Conservation (phyloP, 2,888 invertebrate species). For the Strigamia maritima region DNA sequence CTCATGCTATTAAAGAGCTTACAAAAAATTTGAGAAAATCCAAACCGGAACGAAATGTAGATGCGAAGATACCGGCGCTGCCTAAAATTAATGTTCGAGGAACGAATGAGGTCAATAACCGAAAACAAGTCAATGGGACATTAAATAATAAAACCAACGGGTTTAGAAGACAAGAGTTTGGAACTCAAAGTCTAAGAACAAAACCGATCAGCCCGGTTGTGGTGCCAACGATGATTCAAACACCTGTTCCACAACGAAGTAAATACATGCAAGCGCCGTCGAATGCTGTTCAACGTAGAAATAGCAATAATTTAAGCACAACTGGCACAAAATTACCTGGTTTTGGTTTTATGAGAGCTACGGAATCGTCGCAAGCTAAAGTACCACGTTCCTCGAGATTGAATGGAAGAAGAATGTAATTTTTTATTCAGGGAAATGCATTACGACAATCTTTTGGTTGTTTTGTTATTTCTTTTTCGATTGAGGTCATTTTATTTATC, state of each 20-base stretch:
- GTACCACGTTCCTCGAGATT: neutral
- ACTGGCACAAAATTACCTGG: neutral
- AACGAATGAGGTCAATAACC: constrained; percentile 9
- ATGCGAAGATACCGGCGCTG: neutral
- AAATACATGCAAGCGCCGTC: neutral
- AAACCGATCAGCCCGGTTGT: neutral
- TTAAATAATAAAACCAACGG: constrained; percentile 3
- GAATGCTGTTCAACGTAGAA: neutral
- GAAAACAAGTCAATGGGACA: neutral
- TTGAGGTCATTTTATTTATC: neutral
- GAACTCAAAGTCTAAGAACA: neutral
- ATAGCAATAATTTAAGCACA: neutral
- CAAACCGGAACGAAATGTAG: constrained; percentile 37
- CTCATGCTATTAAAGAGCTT: constrained; percentile 57
- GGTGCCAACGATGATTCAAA: neutral
- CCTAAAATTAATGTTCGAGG: constrained; percentile 19
- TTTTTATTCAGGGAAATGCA: neutral
- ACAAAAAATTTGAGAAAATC: constrained; percentile 51
- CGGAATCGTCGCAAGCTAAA: constrained; percentile 45
- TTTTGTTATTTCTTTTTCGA: neutral
- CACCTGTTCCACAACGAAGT: neutral
- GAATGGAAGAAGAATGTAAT: neutral
- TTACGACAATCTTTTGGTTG: neutral
- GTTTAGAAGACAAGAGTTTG: neutral
- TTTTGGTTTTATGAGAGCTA: constrained; percentile 45